phyloP scores from a whole-genome alignment of 2,113 vertebrate genomes.

The Centropristis striata region DNA sequence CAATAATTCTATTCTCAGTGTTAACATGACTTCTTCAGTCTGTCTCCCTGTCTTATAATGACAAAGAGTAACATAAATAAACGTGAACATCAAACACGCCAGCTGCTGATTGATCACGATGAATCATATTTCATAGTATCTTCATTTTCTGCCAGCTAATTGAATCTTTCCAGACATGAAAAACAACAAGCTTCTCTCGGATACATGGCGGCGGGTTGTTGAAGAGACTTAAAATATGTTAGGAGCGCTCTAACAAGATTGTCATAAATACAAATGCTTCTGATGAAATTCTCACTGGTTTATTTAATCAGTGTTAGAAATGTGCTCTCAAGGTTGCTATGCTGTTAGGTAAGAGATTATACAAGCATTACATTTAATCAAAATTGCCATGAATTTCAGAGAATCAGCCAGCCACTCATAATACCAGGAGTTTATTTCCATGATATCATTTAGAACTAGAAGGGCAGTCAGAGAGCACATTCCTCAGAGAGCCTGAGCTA shows the following conservation, averaged over 20 bases:
- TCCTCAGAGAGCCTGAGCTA: too few relatives aligned
- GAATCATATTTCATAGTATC: background rate
- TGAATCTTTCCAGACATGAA: background rate
- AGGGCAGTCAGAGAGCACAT: too few relatives aligned
- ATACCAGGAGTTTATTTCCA: too few relatives aligned
- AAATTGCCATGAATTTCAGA: background rate
- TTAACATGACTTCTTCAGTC: background rate
- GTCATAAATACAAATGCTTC: background rate
- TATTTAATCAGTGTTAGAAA: background rate
- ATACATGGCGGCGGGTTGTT: background rate
- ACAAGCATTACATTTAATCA: background rate
- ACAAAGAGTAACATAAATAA: background rate
- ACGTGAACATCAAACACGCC: background rate
- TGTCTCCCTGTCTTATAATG: background rate
- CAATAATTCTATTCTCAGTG: background rate
- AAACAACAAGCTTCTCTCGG: background rate
- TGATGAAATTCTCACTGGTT: conserved; percentile 2
- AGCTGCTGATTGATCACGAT: conserved; percentile 5
- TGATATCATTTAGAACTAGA: too few relatives aligned
- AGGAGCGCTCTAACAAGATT: background rate
- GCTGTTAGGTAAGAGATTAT: background rate
- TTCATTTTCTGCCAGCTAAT: conserved; percentile 3
- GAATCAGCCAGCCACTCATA: background rate
- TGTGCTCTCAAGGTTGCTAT: background rate
- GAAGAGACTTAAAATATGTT: background rate